These are phyloP conservation scores for Prorops nasuta DNA, from an alignment of 1,140 invertebrate genomes.

Conservation along the genomic window DNA sequence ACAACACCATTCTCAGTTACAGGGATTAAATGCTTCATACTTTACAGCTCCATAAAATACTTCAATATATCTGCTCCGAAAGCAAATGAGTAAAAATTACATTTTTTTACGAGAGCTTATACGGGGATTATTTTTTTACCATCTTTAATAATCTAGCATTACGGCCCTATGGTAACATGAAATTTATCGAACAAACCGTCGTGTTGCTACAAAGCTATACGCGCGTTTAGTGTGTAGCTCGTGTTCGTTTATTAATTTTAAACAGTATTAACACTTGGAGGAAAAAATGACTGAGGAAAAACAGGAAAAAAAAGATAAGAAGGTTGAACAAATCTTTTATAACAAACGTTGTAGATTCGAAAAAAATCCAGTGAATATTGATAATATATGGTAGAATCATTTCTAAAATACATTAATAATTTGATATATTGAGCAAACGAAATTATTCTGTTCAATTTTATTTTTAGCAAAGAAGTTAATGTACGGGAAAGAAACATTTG, in stretches of 20 bases:
- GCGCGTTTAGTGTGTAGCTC: too few relatives aligned
- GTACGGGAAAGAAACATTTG: constrained; percentile 30
- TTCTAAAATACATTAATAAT: background rate
- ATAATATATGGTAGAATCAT: constrained; percentile 34
- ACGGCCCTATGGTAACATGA: constrained; percentile 18
- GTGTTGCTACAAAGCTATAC: too few relatives aligned
- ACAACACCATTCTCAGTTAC: too few relatives aligned
- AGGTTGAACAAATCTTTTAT: constrained; percentile 4
- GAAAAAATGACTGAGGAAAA: constrained; percentile 11
- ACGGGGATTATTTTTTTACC: too few relatives aligned
- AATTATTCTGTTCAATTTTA: constrained; percentile 5
- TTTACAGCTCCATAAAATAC: too few relatives aligned
- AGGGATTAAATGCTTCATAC: too few relatives aligned
- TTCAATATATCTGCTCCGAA: too few relatives aligned
- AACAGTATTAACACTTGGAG: too few relatives aligned
- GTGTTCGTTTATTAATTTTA: too few relatives aligned
- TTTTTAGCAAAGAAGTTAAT: constrained; percentile 42
- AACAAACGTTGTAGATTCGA: constrained; percentile 4
- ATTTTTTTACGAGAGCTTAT: too few relatives aligned
- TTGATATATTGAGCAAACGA: background rate
- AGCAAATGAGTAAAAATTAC: too few relatives aligned
- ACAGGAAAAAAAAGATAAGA: constrained; percentile 14
- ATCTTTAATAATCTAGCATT: too few relatives aligned
- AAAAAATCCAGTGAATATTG: constrained; percentile 18
- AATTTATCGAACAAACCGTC: constrained; percentile 27